phyloP scores from a whole-genome alignment of 2,888 invertebrate genomes.

The Troides oblongomaculatus region DNA sequence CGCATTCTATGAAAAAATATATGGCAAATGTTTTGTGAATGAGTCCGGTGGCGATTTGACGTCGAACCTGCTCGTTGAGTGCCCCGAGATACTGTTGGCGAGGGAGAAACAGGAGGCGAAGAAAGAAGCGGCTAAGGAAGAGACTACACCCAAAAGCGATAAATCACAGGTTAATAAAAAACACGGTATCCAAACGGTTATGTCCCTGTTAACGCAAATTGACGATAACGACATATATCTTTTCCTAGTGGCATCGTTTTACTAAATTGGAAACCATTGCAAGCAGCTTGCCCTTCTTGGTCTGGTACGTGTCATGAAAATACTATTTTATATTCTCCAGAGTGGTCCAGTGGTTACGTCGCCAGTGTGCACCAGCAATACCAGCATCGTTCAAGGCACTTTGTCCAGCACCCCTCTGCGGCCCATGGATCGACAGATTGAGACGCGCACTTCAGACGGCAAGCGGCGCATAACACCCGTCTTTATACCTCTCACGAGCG shows the following conservation, averaged over 20 bases:
- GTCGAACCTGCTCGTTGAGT: conserved; percentile 68
- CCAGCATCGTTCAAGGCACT: conserved; percentile 33
- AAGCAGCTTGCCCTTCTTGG: too few species aligned
- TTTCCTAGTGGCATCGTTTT: too few species aligned
- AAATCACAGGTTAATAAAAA: conserved; percentile 50
- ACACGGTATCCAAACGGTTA: too few species aligned
- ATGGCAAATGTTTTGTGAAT: conserved; percentile 86
- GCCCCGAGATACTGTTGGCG: conserved; percentile 80
- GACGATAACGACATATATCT: too few species aligned
- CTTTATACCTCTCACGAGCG: conserved; percentile 88
- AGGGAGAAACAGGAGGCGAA: conserved; percentile 77
- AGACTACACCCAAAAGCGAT: conserved; percentile 60
- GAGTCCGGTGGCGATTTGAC: conserved; percentile 62
- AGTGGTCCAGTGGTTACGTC: conserved; percentile 38
- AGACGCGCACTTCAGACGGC: conserved; percentile 96
- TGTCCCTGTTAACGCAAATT: too few species aligned
- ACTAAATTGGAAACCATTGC: too few species aligned
- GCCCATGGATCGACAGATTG: conserved; percentile 93
- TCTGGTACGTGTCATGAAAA: too few species aligned
- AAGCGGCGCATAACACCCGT: conserved; percentile 97
- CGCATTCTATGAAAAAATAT: conserved; percentile 90
- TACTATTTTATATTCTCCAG: conserved; percentile 1
- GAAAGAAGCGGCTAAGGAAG: conserved; percentile 53
- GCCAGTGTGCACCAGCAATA: conserved; percentile 33
- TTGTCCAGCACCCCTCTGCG: conserved; percentile 68